Evolutionary conservation across 2,797 vertebrate species (phyloP), one percentile per base, ranked within the genome.

Genomic region (Sparus aurata): DNA sequence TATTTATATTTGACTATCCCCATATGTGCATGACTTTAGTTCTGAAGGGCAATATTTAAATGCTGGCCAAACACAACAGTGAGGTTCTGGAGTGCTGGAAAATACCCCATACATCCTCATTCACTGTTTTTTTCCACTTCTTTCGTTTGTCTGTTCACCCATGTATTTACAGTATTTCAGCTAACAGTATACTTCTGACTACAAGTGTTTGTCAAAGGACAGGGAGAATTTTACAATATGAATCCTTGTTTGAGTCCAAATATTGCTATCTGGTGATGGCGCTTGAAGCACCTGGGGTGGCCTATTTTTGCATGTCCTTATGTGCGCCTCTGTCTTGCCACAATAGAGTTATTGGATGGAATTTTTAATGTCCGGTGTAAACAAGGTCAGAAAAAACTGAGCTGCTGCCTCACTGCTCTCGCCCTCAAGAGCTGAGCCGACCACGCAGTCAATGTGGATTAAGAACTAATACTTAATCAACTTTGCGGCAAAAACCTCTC

Each of bases 381-480:
- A 88, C 82, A 83, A 69, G 88, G 83, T 89, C 74, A 73, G 74
- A 57, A 55, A n/a, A 72, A 17, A 34, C 45, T 10, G 83, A 50
- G 64, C 61, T 25, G 64, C 67, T 30, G 62, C 41, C 55, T 43
- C 77, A 30, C 61, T 58, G 69, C 71, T 73, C 71, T 41, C 22
- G 47, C 12, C 22, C 66, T 50, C 49, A 66, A 27, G 43, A 64
- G 65, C 72, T 76, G 61, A 81, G 47, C 69, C n/a, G n/a, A n/a
- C 45, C 87, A 69, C 65, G 65, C 75, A 85, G 86, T 88, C 88
- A 69, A 22, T 84, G 74, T 71, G 92, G 92, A 92, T 94, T 93
- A 93, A 75, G 60, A 85, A 82, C 86, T 87, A 92, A 84, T 80
- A 67, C 91, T 89, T 85, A 82, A 92, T 92, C 91, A 92, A 92